Evolutionary conservation across 1,140 invertebrate species (phyloP).

Genomic region (Monochamus saltuarius): DNA sequence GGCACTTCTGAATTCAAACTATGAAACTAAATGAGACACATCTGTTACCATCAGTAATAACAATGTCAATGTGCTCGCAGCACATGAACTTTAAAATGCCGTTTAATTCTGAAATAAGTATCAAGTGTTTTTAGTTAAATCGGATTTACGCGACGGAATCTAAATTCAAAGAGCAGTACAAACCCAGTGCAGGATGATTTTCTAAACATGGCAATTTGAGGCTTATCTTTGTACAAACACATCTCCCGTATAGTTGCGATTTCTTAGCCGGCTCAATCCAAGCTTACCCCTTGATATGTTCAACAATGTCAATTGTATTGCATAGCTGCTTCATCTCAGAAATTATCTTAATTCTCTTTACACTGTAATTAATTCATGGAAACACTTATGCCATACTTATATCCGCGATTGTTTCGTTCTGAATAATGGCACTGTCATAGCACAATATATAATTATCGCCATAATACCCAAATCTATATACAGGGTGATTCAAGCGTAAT

Average conservation of each 20-base stretch:
- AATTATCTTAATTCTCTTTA: not conserved
- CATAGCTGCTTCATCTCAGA: constrained; percentile 7
- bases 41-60: constrained; percentile 35
- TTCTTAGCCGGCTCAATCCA: constrained; percentile 30
- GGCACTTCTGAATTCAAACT: constrained; percentile 8
- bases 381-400: constrained; percentile 8
- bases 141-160: constrained; percentile 30
- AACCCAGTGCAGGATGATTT: constrained; percentile 38
- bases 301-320: constrained; percentile 45
- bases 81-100: constrained; percentile 26
- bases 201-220: constrained; percentile 45
- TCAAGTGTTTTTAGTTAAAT: constrained; percentile 38
- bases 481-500: no score
- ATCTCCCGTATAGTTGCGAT: constrained; percentile 23
- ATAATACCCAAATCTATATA: no score
- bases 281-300: constrained; percentile 31
- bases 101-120: constrained; percentile 36
- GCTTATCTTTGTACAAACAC: constrained; percentile 44
- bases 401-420: not conserved
- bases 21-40: constrained; percentile 35
- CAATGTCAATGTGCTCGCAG: constrained; percentile 31
- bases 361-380: constrained; percentile 5
- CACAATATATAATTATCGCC: no score
- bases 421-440: no score
- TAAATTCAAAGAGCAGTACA: constrained; percentile 26